phyloP scores from a whole-genome alignment of 2,888 invertebrate genomes.

The Nemotelus nigrinus region DNA sequence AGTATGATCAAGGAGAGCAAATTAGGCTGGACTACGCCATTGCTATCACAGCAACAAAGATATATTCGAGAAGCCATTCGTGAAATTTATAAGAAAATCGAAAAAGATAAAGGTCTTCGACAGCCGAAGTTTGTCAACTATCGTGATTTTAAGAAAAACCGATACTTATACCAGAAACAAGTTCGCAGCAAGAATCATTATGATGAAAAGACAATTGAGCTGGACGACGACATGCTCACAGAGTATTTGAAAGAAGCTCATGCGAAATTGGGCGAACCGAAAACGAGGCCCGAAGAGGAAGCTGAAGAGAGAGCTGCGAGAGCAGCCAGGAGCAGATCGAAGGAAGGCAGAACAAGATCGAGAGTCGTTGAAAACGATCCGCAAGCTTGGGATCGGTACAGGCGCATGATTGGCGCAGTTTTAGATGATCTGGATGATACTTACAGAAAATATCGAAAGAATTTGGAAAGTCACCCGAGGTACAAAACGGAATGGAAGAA shows the following conservation, averaged over 20 bases:
- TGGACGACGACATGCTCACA: conserved; percentile 29
- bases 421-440: conserved; percentile 46
- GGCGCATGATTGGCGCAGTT: conserved; percentile 47
- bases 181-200: conserved; percentile 19
- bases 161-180: conserved; percentile 4
- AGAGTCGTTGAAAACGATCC: conserved; percentile 38
- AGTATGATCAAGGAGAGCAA: conserved; percentile 11
- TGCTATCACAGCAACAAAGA: conserved; percentile 7
- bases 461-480: conserved; percentile 48
- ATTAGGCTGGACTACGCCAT: conserved; percentile 22
- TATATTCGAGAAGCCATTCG: conserved; percentile 16
- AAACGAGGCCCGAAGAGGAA: not conserved
- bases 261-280: conserved; percentile 5
- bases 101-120: conserved; percentile 23
- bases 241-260: conserved; percentile 14
- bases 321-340: conserved; percentile 1
- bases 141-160: conserved; percentile 35
- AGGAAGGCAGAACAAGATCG: not conserved
- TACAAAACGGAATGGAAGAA: conserved; percentile 50
- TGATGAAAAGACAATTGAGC: conserved; percentile 27
- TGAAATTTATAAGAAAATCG: conserved; percentile 29
- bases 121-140: conserved; percentile 8
- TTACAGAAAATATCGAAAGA: conserved; percentile 39
- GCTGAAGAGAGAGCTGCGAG: not conserved
- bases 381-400: conserved; percentile 47